These are phyloP conservation scores for Candidula unifasciata DNA, from an alignment of 2,888 invertebrate genomes.

Conservation along the genomic window DNA sequence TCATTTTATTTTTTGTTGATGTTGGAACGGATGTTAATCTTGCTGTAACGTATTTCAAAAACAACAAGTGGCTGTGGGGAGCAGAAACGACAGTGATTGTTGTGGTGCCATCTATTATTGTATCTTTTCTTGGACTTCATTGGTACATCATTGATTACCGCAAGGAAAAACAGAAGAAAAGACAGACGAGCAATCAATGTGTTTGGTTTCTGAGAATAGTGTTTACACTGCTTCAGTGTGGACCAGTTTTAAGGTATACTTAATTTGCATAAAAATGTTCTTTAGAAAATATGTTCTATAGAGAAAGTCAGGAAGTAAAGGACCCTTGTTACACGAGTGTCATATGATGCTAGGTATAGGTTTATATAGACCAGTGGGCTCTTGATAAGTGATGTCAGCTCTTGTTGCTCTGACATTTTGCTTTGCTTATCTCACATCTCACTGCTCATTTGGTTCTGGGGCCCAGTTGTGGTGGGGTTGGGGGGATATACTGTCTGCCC, in stretches of 20 bases:
- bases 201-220: constrained; percentile 65
- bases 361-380: too few species aligned
- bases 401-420: too few species aligned
- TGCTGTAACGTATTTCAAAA: constrained; percentile 63
- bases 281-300: too few species aligned
- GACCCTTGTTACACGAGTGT: too few species aligned
- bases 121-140: constrained; percentile 63
- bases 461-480: too few species aligned
- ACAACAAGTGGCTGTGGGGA: constrained; percentile 58
- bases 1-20: constrained; percentile 66
- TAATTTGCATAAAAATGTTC: neutral
- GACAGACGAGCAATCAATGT: constrained; percentile 48
- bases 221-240: constrained; percentile 66
- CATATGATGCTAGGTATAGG: too few species aligned
- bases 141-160: constrained; percentile 70
- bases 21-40: constrained; percentile 65
- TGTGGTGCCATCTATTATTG: constrained; percentile 63
- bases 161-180: constrained; percentile 58
- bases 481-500: too few species aligned
- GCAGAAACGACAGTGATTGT: constrained; percentile 63
- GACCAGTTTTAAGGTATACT: constrained; percentile 60
- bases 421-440: too few species aligned
- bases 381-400: too few species aligned
- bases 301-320: too few species aligned
- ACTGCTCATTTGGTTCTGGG: too few species aligned